Base-by-base conservation (phyloP, 2,113 vertebrate genomes). In the Ptilorrhoa leucosticta region DNA sequence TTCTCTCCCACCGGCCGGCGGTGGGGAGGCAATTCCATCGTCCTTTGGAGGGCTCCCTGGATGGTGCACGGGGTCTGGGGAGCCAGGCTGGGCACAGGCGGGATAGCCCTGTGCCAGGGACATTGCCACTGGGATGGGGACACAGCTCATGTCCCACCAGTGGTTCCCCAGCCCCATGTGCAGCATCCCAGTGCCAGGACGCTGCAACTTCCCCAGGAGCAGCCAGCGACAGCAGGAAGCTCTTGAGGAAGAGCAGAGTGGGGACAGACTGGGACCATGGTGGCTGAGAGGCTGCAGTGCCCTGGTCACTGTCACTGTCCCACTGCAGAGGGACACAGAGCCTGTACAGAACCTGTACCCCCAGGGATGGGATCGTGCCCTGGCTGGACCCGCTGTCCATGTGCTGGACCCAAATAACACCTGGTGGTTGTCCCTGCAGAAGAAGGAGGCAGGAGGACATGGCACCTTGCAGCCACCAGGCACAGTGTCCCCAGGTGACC, bases 91-190 rank as follows among this genome's bases (percentile, higher is more conserved):
- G 69, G 39, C 22, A 0, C 24, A 50, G 60, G 9, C 18, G 30
- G 60, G 44, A 17, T 3, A 54, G 27, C 16, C 21, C 44, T 0
- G 0, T 53, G 39, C 42, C 2, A 2, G 44, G 72, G 31, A 65
- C 42, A 35, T 6, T 3, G 3, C 37, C 3, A 1, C 18, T 42
- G 64, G 26, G 13, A 47, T 1, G 2, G 45, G 53, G 65, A 90
- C 11, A 2, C 23, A 14, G 27, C 16, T 35, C 48, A 1, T 26
- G 76, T 69, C 1, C 0, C 56, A 27, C 6, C 2, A 1, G 31
- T 17, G 31, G 18, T 4, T 78, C 37, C 31, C 27, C 10, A 4
- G 15, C 2, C 40, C 69, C 26, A 2, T 2, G 16, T 15, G 42
- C 35, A 81, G 13, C 54, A 33, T 42, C 16, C 19, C 63, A 17